phyloP scores from a whole-genome alignment of 2,113 vertebrate species.

The Marmota monax region DNA sequence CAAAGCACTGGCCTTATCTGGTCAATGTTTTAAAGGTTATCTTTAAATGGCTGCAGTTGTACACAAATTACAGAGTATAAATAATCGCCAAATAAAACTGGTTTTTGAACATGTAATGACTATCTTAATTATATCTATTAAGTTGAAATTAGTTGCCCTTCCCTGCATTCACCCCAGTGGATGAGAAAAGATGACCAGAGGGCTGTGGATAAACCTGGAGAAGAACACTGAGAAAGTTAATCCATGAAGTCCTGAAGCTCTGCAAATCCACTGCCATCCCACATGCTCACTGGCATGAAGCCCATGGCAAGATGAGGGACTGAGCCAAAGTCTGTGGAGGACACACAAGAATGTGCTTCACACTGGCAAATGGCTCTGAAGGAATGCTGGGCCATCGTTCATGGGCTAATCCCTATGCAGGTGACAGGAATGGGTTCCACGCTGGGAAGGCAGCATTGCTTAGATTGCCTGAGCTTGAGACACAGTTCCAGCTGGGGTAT shows the following conservation, averaged over 20 bases:
- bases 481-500: rapidly evolving
- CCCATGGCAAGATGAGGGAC: not conserved
- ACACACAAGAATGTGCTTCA: not conserved
- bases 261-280: not conserved
- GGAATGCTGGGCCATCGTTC: not conserved
- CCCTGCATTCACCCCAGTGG: not conserved
- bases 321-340: not conserved
- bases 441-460: rapidly evolving
- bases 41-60: not conserved
- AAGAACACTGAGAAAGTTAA: rapidly evolving
- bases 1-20: not conserved
- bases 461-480: not conserved
- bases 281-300: not conserved
- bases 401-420: rapidly evolving
- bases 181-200: not conserved
- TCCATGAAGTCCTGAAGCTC: rapidly evolving
- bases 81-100: not conserved
- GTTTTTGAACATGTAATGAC: not conserved
- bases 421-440: rapidly evolving
- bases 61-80: not conserved
- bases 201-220: not conserved
- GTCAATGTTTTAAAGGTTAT: not conserved
- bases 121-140: not conserved
- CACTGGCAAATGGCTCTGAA: not conserved
- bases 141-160: not conserved